phyloP scores from a whole-genome alignment of 2,113 vertebrate species.

The Coryphaenoides rupestris region DNA sequence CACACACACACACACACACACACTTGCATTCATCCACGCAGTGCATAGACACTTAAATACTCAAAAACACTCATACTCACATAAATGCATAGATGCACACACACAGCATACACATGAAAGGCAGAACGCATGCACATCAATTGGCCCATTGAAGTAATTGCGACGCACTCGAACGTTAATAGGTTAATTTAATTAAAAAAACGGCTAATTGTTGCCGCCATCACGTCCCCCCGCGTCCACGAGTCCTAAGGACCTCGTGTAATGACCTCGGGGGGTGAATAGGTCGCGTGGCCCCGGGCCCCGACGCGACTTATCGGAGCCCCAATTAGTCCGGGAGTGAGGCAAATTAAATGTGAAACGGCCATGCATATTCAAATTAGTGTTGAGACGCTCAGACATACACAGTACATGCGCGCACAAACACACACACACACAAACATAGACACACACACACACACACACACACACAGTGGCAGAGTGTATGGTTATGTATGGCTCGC shows the following conservation, averaged over 20 bases:
- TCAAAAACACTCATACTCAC: no score
- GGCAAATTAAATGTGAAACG: constrained; percentile 63
- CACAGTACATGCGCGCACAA: constrained; percentile 7
- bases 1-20: no score
- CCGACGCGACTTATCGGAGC: constrained; percentile 63
- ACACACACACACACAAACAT: constrained; percentile 27
- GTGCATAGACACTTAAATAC: no score
- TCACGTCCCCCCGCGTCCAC: constrained; percentile 32
- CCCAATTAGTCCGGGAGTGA: constrained; percentile 60
- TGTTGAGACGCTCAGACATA: constrained; percentile 37
- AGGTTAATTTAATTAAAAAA: constrained; percentile 55
- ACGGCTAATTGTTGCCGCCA: constrained; percentile 28
- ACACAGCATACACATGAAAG: no score
- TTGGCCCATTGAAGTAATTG: constrained; percentile 8
- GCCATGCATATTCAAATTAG: constrained; percentile 66
- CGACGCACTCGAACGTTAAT: constrained; percentile 32
- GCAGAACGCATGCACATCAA: no score
- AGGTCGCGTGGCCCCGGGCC: constrained; percentile 43
- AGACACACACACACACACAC: constrained; percentile 18
- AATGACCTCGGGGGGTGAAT: constrained; percentile 41
- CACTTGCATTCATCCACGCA: no score
- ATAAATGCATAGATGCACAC: no score
- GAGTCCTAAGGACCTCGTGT: constrained; percentile 36
- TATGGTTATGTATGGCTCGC: constrained; percentile 38
- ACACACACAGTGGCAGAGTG: constrained; percentile 1